Conservation (phyloP, 1,140 invertebrate genomes). For the Drosophila takahashii region DNA sequence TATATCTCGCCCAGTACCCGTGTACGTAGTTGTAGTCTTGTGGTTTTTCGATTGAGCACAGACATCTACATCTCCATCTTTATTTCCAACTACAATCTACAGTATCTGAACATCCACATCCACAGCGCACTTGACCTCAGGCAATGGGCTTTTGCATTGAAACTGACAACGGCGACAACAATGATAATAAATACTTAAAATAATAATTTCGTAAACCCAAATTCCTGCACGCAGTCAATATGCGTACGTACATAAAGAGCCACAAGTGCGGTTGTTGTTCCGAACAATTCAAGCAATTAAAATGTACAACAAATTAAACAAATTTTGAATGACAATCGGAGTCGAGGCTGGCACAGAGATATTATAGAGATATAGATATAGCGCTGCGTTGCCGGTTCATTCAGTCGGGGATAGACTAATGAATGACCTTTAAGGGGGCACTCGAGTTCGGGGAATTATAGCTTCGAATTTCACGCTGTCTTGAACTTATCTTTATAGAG, state of each 20-base stretch:
- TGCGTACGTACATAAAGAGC: conserved; percentile 20
- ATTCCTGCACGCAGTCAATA: conserved; percentile 69
- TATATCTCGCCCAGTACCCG: conserved; percentile 41
- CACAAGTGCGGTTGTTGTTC: conserved; percentile 29
- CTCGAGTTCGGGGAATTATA: neutral
- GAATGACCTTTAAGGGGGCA: conserved; percentile 32
- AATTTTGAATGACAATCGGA: conserved; percentile 71
- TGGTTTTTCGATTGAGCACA: conserved; percentile 62
- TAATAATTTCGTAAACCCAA: conserved; percentile 58
- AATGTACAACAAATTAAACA: conserved; percentile 74
- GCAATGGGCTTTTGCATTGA: conserved; percentile 53
- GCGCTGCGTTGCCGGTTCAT: conserved; percentile 17
- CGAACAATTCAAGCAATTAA: conserved; percentile 67
- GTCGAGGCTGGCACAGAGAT: conserved; percentile 43
- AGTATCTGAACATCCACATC: neutral
- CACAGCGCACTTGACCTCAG: conserved; percentile 65
- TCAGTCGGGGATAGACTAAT: conserved; percentile 18
- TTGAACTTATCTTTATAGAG: neutral
- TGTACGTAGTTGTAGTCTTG: conserved; percentile 41
- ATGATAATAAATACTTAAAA: conserved; percentile 56
- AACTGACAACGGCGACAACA: conserved; percentile 43
- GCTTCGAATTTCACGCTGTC: neutral
- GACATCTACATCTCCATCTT: conserved; percentile 32
- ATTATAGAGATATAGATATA: conserved; percentile 27
- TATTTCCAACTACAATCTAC: too few relatives aligned